Evolutionary conservation across 35 echinoderm and acorn worm genomes (phyloP).

Genomic region (Antedon bifida): DNA sequence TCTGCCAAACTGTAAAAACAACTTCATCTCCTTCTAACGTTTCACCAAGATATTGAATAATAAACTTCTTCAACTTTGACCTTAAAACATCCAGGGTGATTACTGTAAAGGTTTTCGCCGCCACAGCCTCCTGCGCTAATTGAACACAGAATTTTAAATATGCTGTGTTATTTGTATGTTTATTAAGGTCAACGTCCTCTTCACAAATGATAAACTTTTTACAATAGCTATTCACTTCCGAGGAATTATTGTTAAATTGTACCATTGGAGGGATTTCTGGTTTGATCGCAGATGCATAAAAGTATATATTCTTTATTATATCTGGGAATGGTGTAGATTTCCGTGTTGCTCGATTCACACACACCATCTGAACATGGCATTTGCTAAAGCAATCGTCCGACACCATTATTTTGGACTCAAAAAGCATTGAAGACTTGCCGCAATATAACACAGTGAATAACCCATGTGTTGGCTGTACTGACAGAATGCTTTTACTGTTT

Average conservation of each 20-base stretch:
- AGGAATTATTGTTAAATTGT: neutral
- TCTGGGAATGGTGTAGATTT: neutral
- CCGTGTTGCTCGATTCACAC: neutral
- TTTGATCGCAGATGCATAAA: neutral
- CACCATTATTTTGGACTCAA: neutral
- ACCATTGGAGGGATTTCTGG: neutral
- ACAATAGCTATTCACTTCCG: neutral
- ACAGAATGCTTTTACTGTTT: neutral
- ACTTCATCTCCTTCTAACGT: neutral
- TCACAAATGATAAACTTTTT: neutral
- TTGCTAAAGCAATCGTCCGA: neutral
- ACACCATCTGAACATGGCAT: neutral
- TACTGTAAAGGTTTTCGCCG: neutral
- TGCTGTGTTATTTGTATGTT: neutral
- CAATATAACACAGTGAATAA: neutral
- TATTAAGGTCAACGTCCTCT: neutral
- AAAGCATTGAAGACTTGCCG: neutral
- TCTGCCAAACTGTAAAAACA: neutral
- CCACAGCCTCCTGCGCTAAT: no score
- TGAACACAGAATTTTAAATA: neutral
- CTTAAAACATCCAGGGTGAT: neutral
- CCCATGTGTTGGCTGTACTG: neutral
- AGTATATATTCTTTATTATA: neutral
- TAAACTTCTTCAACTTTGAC: neutral
- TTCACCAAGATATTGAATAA: neutral